Evolutionary conservation across 1,140 invertebrate genomes (phyloP), one percentile per base, ranked within the genome.

Genomic region (Mya arenaria): DNA sequence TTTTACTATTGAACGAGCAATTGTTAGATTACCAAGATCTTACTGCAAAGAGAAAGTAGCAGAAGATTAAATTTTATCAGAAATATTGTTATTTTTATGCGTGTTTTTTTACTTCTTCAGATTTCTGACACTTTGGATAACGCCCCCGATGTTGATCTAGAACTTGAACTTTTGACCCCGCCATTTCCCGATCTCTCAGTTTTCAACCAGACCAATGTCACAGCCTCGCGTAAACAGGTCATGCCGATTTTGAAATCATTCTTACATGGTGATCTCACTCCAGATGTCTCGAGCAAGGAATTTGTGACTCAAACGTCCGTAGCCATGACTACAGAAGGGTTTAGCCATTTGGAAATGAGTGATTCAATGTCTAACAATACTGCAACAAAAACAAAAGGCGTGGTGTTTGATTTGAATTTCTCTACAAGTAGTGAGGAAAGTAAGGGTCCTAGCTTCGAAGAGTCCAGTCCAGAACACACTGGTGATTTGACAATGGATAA

Each of bases 191-290:
- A 87, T 13, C 75, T 90, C 28, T 19, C 63, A 15, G 63, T 82
- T 52, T 91, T 90, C 80, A 68, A 73, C 17, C 92, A 93, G 77
- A 84, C 83, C 6, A 92, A 92, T 72, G 81, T 90, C 10, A 82
- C 71, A 34, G 90, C 89, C 0, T 90, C 88, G 0, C 81, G 92
- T 19, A 92, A 92, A 82, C 78, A 87, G 77, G 86, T 93, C 34
- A 48, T 92, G 17, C 92, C 92, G n/a, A 68, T 93, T 10, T 72
- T 93, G 28, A 85, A 85, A 58, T 71, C 68, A 19, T 88, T 87
- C 84, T 65, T 90, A 1, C 58, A 80, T 52, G 86, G 86, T 19
- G 87, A 87, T 28, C 72, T 82, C 28, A 88, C 85, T 3, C 85
- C 85, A 48, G 87, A 88, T 56, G 84, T 84, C 17, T 36, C 60